Evolutionary conservation across 1,140 invertebrate genomes (phyloP), one percentile per base, ranked within the genome.

Genomic region (Trichonephila clavata): DNA sequence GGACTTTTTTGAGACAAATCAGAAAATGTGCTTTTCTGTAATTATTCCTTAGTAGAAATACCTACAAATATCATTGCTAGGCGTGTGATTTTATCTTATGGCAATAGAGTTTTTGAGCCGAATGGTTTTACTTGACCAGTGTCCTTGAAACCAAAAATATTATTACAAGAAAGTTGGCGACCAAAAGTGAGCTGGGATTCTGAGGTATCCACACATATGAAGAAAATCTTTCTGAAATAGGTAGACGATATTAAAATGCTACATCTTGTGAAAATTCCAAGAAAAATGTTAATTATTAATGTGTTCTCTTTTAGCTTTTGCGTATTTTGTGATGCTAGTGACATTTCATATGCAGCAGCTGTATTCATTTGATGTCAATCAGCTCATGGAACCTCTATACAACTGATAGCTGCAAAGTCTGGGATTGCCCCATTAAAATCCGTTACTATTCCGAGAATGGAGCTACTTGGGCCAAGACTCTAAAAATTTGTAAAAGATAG

Each of bases 241-340:
- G 7, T 13, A 24, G n/a, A 27, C 16, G 16, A 86, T 43, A 3
- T 86, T 3, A 86, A 60, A 24, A n/a, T 86, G 60, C 60, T 86
- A 60, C 32, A 10, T 24, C 2, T 0, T 24, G n/a, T 61, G 24
- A 14, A 24, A 16, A 0, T 14, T 27, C 10, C 18, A n/a, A n/a
- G n/a, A n/a, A n/a, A n/a, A n/a, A n/a, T n/a, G 3, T 68, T 60
- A 71, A 16, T 4, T 27, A 50, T 87, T 2, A 77, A 94, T 57
- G 59, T 68, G n/a, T n/a, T n/a, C n/a, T n/a, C n/a, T n/a, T n/a
- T n/a, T n/a, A n/a, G n/a, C n/a, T n/a, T n/a, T n/a, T n/a, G n/a
- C n/a, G n/a, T n/a, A n/a, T 94, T 94, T 92, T 65, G 27, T 68
- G 88, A 94, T 71, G 93, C 93, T 39, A 94, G 92, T 65, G 20